phyloP scores from a whole-genome alignment of 2,113 vertebrate genomes.

The Zapornia atra region DNA sequence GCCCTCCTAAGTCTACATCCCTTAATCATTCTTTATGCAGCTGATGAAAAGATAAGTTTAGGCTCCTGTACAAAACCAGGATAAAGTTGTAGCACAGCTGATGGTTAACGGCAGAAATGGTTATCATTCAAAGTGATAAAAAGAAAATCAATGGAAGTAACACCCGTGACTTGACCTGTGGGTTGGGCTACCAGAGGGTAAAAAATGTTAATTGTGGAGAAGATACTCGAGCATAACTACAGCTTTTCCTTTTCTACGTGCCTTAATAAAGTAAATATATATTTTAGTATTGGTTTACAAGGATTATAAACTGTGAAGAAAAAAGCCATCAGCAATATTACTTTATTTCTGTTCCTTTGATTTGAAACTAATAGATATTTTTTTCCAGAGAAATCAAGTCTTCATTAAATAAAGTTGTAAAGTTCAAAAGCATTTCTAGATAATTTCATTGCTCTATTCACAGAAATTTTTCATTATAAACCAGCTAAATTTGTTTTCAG shows the following conservation, averaged over 20 bases:
- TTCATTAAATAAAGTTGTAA: not conserved
- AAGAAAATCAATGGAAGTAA: not conserved
- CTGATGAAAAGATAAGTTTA: not conserved
- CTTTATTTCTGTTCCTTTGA: not conserved
- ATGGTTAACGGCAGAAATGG: not conserved
- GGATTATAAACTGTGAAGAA: not conserved
- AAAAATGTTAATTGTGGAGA: not conserved
- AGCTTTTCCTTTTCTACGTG: not conserved
- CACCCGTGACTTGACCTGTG: not conserved
- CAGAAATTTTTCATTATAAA: not conserved
- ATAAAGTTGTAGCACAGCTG: not conserved
- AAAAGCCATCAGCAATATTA: not conserved
- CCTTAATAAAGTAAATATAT: constrained; percentile 14
- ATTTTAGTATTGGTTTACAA: not conserved
- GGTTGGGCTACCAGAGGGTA: not conserved
- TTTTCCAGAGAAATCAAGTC: not conserved
- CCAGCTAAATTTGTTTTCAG: not conserved
- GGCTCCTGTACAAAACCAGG: not conserved
- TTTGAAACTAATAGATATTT: not conserved
- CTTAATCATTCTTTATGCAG: not conserved
- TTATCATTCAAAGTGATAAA: not conserved
- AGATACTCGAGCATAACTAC: not conserved
- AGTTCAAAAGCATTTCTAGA: not conserved
- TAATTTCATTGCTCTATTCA: not conserved
- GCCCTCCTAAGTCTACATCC: not conserved